Base-by-base conservation (phyloP, 35 echinoderm and acorn worm genomes). In the Ophiothrix spiculata region DNA sequence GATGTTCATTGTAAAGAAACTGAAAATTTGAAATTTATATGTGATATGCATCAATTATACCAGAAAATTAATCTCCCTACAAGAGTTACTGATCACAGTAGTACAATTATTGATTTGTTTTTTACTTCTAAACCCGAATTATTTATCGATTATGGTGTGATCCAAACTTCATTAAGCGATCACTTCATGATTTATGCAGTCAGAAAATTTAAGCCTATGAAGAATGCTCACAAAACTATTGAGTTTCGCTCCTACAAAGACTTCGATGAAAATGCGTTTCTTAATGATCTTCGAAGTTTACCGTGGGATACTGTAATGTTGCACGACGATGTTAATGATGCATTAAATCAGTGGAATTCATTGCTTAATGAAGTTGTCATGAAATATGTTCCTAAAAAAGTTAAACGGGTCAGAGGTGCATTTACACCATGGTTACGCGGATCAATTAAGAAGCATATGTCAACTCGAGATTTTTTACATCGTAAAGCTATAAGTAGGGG, bases 401-500 rank as follows among this genome's bases (percentile, higher is more conserved):
- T 25, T 15, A 54, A 54, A 54, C 45, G 8, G 25, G 60, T 69
- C 29, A 6, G 60, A n/a, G 60, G 16, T 49, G 29, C 60, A 25
- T 69, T 25, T 6, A 15, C n/a, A n/a, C n/a, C n/a, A n/a, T n/a
- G n/a, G n/a, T n/a, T n/a, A 8, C 8, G 45, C 45, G 21, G 45
- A 8, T 11, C 8, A 11, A 54, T 54, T 54, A 54, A 54, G 23
- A 69, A n/a, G 60, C 60, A 69, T 25, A 69, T 69, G 60, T 69
- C 60, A 25, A 69, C 60, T 12, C 60, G 60, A 25, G 60, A 69
- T 25, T 69, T 69, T 69, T 69, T 69, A 69, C 60, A 69, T 69
- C 60, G 60, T 12, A 69, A n/a, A 12, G 60, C 60, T 69, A 28
- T 69, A 69, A n/a, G n/a, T n/a, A n/a, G n/a, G n/a, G n/a, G n/a